Base-by-base conservation (phyloP, 2,888 invertebrate genomes). In the Noctua comes region DNA sequence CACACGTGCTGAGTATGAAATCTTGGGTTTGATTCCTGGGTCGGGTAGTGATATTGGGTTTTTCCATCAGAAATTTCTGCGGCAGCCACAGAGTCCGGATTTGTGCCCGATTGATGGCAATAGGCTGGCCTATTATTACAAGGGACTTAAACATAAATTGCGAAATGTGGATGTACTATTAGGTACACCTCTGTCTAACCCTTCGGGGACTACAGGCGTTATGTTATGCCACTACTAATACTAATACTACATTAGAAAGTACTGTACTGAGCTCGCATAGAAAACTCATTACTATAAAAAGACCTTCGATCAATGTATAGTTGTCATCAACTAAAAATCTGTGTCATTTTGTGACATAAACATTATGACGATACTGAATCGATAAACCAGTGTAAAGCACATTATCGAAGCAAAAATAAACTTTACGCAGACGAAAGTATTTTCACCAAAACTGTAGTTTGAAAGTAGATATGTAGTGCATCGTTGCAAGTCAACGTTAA, bases 401-500 rank as follows among this genome's bases (percentile, higher is more conserved):
- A 27, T 27, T 57, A n/a, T 31, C 31, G 31, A 31, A 16, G 27
- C 16, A 59, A 59, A 27, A 27, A 16, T 3, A 16, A 8, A 59
- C 59, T 27, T 27, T 27, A 27, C 27, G 16, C 8, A 18, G 16
- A 27, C 27, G 18, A 27, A 59, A 2, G 16, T 8, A 59, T 16
- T 27, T 59, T 59, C 6, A 27, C 27, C 57, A 16, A 27, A 59
- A 59, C 27, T 59, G 59, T 59, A 31, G 18, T 62, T 62, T 62
- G 43, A n/a, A 43, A 54, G 13, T 57, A 46, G 43, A 21, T 68
- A 36, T 64, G 24, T 71, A 36, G 43, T 64, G 66, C 54, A 51
- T 73, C 62, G 70, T 59, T 74, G 74, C 68, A 48, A 64, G 74
- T 51, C 46, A 48, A n/a, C 54, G 51, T 82, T 64, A 6, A 68